These are phyloP conservation scores for Donacobius atricapilla DNA, from an alignment of 2,113 vertebrate species.

Conservation along the genomic window DNA sequence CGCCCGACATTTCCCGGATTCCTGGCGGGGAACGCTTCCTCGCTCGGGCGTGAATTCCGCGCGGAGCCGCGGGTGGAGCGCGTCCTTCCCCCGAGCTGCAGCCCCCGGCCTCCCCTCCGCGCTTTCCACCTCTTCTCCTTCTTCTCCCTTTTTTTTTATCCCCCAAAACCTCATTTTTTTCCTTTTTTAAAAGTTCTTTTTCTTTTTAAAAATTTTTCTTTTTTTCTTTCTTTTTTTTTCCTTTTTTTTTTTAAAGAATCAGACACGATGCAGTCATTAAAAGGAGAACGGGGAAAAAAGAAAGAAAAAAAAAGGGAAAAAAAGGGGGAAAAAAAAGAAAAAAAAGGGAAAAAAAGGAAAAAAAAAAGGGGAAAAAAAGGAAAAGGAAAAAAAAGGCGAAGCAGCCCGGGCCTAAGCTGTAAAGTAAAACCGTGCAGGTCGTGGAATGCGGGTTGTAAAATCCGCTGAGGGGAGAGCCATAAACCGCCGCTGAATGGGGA, in stretches of 20 bases:
- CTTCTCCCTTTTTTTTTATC: not conserved
- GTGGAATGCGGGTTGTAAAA: slow-evolving; percentile 71
- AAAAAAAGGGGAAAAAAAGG: no score
- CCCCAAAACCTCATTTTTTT: not conserved
- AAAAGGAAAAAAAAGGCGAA: not conserved
- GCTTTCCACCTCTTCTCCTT: not conserved
- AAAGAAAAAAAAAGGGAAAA: not conserved
- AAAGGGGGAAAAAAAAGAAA: not conserved
- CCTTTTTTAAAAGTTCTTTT: fast-evolving
- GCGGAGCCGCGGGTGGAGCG: not conserved
- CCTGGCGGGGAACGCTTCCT: no score
- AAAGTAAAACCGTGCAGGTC: slow-evolving; percentile 50
- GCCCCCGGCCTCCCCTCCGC: not conserved
- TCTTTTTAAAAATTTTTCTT: no score
- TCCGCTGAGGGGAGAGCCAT: slow-evolving; percentile 48
- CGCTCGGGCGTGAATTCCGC: not conserved
- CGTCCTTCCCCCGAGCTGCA: not conserved
- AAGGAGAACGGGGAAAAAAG: not conserved
- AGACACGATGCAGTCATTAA: not conserved
- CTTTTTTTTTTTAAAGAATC: not conserved
- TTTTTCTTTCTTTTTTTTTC: no score
- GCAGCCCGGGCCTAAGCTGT: slow-evolving; percentile 24
- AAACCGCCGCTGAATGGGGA: slow-evolving; percentile 63
- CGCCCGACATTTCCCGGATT: slow-evolving; percentile 10
- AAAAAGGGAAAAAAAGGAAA: no score